These are phyloP conservation scores for Onychostoma macrolepis DNA, from an alignment of 2,113 vertebrate genomes.

Conservation along the genomic window DNA sequence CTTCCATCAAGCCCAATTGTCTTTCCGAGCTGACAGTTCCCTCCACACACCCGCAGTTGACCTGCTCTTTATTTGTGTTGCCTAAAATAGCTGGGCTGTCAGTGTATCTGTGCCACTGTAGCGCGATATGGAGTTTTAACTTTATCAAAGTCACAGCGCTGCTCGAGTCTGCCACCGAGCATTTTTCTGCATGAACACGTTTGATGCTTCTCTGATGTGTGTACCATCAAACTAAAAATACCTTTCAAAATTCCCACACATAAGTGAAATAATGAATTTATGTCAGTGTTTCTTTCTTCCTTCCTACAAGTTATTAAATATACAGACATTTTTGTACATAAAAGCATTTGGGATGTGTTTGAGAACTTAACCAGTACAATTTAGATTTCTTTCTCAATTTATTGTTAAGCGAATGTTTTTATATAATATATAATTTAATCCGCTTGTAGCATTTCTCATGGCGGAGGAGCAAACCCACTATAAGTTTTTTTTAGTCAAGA, in stretches of 20 bases:
- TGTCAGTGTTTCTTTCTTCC: not conserved
- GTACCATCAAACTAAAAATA: slow-evolving; percentile 27
- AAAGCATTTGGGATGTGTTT: not conserved
- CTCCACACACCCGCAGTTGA: slow-evolving; percentile 47
- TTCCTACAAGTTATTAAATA: not conserved
- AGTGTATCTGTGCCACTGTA: slow-evolving; percentile 32
- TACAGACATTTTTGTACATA: not conserved
- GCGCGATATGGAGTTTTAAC: not conserved
- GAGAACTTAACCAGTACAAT: not conserved
- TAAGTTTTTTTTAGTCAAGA: not conserved
- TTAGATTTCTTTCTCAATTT: not conserved
- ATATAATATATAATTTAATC: not conserved
- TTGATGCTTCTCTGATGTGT: slow-evolving; percentile 24
- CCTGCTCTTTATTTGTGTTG: slow-evolving; percentile 47
- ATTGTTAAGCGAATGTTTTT: not conserved
- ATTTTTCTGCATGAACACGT: not conserved
- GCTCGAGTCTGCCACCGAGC: too few species aligned
- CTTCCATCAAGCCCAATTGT: slow-evolving; percentile 55
- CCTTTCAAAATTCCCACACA: not conserved
- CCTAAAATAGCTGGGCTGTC: slow-evolving; percentile 43
- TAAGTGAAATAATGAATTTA: slow-evolving; percentile 4
- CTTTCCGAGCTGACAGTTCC: slow-evolving; percentile 46
- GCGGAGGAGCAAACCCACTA: not conserved
- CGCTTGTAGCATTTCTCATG: not conserved
- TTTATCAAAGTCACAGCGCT: slow-evolving; percentile 16